phyloP scores from a whole-genome alignment of 2,113 vertebrate species.

The Micronisus gabar region DNA sequence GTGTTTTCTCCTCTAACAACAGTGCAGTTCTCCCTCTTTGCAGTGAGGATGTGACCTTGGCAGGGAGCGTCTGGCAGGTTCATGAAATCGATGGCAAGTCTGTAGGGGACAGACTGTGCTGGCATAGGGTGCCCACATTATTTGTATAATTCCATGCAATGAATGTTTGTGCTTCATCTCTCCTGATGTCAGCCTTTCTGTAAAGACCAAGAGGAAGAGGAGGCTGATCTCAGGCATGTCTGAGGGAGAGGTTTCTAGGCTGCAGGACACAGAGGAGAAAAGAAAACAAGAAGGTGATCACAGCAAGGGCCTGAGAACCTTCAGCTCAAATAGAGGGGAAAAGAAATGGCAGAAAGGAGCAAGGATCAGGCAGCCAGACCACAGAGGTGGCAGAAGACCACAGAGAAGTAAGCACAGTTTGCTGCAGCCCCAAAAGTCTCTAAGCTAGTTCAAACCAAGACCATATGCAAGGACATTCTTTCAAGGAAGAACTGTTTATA shows the following conservation, averaged over 20 bases:
- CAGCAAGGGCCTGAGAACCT: neutral
- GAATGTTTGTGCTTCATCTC: neutral
- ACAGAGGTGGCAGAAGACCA: neutral
- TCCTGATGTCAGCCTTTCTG: neutral
- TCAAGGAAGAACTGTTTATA: neutral
- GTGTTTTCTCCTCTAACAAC: neutral
- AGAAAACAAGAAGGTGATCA: neutral
- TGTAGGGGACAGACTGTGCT: neutral
- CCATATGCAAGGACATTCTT: neutral
- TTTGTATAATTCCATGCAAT: neutral
- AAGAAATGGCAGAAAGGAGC: neutral
- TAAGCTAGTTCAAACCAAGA: neutral
- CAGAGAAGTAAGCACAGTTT: neutral
- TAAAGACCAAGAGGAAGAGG: neutral
- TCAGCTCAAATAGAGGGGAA: neutral
- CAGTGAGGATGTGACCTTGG: neutral
- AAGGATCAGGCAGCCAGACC: neutral
- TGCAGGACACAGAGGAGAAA: neutral
- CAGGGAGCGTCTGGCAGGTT: neutral
- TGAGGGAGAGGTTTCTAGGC: neutral
- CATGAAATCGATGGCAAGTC: accelerated
- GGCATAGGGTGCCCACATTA: neutral
- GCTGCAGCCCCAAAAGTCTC: neutral
- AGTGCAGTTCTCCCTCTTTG: neutral
- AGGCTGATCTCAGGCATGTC: neutral